Conservation (phyloP, 1,140 invertebrate genomes). For the Globodera ellingtonae region DNA sequence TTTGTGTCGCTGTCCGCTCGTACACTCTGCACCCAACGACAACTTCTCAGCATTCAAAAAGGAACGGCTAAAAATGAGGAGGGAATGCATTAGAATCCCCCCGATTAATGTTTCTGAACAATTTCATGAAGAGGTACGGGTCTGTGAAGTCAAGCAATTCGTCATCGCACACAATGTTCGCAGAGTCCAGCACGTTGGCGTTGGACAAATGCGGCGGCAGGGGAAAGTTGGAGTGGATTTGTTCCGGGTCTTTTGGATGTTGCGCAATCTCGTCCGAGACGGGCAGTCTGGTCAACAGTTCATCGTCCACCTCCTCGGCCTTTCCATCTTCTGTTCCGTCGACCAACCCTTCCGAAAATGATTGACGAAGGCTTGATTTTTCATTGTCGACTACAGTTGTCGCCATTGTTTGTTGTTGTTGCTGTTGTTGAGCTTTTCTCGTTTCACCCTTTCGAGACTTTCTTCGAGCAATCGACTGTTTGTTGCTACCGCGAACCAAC, state of each 20-base stretch:
- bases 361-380: no score
- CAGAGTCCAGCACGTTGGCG: background rate
- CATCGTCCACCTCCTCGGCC: background rate
- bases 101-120: background rate
- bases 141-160: background rate
- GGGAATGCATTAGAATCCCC: no score
- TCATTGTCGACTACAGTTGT: background rate
- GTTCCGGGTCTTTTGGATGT: background rate
- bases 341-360: constrained; percentile 17
- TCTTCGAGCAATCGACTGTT: background rate
- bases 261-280: background rate
- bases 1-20: background rate
- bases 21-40: no score
- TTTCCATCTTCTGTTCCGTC: background rate
- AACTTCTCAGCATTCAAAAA: constrained; percentile 1
- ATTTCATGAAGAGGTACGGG: background rate
- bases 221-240: background rate
- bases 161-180: no score
- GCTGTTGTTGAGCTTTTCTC: background rate
- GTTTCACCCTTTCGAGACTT: constrained; percentile 36
- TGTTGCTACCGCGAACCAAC: constrained; percentile 24
- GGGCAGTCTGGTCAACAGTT: background rate
- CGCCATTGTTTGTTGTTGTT: constrained; percentile 15
- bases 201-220: background rate
- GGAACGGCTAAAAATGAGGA: background rate